Conservation (phyloP, 2,113 vertebrate genomes). For the Microtus oregoni region DNA sequence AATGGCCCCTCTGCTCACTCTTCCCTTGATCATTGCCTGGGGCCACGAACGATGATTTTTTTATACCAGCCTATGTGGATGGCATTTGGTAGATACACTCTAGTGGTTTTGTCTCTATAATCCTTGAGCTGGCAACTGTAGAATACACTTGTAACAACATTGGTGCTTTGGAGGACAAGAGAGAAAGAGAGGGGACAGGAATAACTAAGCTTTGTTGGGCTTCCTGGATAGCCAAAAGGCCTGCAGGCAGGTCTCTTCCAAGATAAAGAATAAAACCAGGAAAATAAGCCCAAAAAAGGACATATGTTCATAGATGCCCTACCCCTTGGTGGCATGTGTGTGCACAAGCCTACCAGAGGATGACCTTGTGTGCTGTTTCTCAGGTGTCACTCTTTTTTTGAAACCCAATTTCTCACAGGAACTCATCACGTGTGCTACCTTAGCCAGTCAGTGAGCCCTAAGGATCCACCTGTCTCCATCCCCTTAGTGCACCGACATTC, state of each 20-base stretch:
- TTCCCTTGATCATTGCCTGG: neutral
- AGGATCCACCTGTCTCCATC: neutral
- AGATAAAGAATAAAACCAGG: neutral
- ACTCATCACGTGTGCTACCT: neutral
- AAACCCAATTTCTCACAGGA: neutral
- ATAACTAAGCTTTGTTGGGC: neutral
- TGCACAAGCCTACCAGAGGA: neutral
- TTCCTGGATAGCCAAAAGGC: neutral
- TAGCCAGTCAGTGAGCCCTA: neutral
- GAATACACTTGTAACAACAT: neutral
- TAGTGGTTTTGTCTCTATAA: neutral
- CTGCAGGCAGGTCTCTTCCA: neutral
- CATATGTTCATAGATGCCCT: neutral
- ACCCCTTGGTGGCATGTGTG: neutral
- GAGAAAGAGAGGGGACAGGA: neutral
- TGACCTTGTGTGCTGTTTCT: neutral
- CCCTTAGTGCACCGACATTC: neutral
- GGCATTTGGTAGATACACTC: neutral
- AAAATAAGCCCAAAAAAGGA: neutral
- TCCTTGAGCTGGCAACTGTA: neutral
- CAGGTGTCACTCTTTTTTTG: neutral
- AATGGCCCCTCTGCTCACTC: neutral
- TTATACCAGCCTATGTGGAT: neutral
- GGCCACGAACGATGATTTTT: neutral
- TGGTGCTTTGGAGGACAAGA: neutral